A percentile compares a stretch with the other conserved stretches of the same genome.
These are phyloP conservation scores for Brachionus manjavacas DNA, from an alignment of 1,140 invertebrate species.

Conservation along the genomic window DNA sequence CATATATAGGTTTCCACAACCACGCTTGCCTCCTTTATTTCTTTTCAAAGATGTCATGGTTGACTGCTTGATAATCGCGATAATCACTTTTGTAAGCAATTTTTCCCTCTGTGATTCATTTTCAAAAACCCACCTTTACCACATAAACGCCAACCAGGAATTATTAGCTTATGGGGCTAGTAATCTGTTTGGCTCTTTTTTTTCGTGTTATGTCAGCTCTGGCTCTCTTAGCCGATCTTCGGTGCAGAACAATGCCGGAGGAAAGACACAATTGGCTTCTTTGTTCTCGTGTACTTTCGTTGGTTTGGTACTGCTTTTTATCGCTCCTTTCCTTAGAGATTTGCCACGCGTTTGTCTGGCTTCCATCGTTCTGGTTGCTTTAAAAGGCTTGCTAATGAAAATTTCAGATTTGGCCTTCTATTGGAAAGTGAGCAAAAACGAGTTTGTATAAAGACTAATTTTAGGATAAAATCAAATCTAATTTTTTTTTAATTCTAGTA, in stretches of 20 bases:
- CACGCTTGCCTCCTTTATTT: background rate
- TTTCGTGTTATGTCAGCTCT: constrained; percentile 60
- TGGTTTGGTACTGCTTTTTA: constrained; percentile 59
- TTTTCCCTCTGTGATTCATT: constrained; percentile 89
- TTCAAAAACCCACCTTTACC: constrained; percentile 77
- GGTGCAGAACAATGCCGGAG: constrained; percentile 58
- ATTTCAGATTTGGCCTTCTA: constrained; percentile 50
- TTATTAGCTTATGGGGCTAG: constrained; percentile 60
- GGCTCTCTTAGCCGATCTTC: constrained; percentile 60
- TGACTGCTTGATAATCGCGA: constrained; percentile 62
- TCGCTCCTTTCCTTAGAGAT: constrained; percentile 56
- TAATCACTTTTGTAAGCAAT: constrained; percentile 81
- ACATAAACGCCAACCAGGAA: constrained; percentile 78
- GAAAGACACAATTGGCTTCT: constrained; percentile 53
- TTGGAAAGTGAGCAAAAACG: constrained; percentile 52
- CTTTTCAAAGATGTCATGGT: background rate
- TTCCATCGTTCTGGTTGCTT: constrained; percentile 59
- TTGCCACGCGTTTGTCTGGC: constrained; percentile 53
- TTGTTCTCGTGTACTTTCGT: constrained; percentile 49
- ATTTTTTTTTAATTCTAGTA: constrained; percentile 41
- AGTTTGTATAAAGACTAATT: constrained; percentile 42
- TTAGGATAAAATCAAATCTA: no score
- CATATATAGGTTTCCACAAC: background rate
- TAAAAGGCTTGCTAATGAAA: constrained; percentile 58
- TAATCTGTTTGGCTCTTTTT: constrained; percentile 59